Evolutionary conservation across 2,888 invertebrate species (phyloP).

Genomic region (Caenorhabditis angaria): DNA sequence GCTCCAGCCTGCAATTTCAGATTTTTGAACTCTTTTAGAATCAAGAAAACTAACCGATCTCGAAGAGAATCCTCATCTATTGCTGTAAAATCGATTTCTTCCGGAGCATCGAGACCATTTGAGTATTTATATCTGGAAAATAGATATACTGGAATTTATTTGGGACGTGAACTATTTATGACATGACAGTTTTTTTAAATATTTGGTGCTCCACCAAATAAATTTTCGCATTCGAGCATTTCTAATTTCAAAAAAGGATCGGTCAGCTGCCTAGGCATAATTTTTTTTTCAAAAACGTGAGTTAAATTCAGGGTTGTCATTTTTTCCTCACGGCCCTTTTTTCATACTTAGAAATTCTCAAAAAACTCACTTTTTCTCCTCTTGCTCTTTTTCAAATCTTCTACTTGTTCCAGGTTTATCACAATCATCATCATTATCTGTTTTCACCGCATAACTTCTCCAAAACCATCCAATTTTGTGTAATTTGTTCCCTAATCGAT

Average conservation of each 20-base stretch:
- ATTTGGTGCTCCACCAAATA: no score
- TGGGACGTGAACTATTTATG: no score
- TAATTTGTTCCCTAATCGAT: conserved; percentile 21
- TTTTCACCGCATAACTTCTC: conserved; percentile 41
- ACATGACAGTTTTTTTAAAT: no score
- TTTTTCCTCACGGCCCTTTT: no score
- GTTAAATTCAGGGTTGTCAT: no score
- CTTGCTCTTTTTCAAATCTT: background rate
- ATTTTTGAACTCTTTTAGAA: background rate
- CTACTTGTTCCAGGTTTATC: conserved; percentile 7
- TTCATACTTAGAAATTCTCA: no score
- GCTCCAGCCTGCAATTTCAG: conserved; percentile 44
- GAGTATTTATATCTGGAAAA: conserved; percentile 48
- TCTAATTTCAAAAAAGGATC: no score
- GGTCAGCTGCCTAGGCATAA: no score
- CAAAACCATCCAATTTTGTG: conserved; percentile 40
- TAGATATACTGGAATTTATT: no score
- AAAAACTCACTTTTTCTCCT: conserved; percentile 10
- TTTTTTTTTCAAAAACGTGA: no score
- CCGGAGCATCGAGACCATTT: conserved; percentile 56
- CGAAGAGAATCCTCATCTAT: background rate
- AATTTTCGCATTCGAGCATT: no score
- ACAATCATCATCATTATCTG: conserved; percentile 31
- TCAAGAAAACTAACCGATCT: background rate
- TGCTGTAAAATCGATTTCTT: conserved; percentile 24